Base-by-base conservation (phyloP, 2,113 vertebrate species). In the Nothoprocta pentlandii region DNA sequence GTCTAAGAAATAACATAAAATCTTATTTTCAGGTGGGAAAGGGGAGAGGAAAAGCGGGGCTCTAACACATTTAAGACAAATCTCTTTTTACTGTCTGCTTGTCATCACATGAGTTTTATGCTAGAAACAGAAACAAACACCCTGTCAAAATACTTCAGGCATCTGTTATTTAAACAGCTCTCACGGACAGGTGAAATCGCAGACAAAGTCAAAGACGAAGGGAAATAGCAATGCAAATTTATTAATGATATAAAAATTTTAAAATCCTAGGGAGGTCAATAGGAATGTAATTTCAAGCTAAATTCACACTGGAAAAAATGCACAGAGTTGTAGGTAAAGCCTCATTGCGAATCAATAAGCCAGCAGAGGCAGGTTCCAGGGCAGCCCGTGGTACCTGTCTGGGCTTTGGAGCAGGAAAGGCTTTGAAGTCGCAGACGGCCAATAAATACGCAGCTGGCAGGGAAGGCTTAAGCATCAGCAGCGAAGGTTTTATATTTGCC, bases 361-460 rank as follows among this genome's bases (percentile, higher is more conserved):
- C 94, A 90, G 89, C 90, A 81, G 95, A 79, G 32, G 90, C 93
- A 91, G 95, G 87, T 89, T 16, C 32, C 85, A 94, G 79, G 92
- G 92, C 89, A 49, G 91, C 86, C 93, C 80, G 62, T 4, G 1
- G 71, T 98, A 97, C 97, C 97, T 97, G 94, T 87, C 76, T 77
- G 83, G 69, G 91, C 89, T 98, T 97, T 96, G 93, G 97, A 95
- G 96, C 87, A 93, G 94, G 92, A 97, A 97, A 97, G 39, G 61
- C 97, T 98, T 98, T 98, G 98, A 98, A 98, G 97, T 96, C 96
- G 94, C 97, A 98, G 97, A 96, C 53, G 30, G 95, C 94, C 97
- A 98, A 98, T 98, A 98, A 98, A 98, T 97, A 96, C 41, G 90
- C 97, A 98, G 97, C 98, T 98, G 97, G 97, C 85, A 84, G 91